These are phyloP conservation scores for Hylomyscus alleni DNA, from an alignment of 2,797 vertebrate genomes.

Conservation along the genomic window DNA sequence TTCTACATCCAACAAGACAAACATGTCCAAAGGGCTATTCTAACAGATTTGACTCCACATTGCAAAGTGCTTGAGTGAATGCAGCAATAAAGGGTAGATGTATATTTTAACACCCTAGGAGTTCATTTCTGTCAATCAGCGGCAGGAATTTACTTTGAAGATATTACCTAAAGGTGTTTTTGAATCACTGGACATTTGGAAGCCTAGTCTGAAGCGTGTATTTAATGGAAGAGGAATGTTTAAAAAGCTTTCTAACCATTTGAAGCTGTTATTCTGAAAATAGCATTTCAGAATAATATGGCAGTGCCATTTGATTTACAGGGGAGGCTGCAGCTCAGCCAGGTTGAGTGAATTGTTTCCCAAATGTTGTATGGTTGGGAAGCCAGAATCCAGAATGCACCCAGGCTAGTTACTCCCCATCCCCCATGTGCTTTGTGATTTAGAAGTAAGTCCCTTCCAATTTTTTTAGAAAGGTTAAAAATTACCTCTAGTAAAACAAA, in stretches of 20 bases:
- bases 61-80: slow-evolving; percentile 64
- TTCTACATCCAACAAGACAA: slow-evolving; percentile 75
- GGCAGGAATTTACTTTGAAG: slow-evolving; percentile 73
- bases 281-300: slow-evolving; percentile 61
- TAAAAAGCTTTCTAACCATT: slow-evolving; percentile 81
- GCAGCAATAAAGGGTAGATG: slow-evolving; percentile 73
- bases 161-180: slow-evolving; percentile 83
- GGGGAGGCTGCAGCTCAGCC: background rate
- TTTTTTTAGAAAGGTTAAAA: background rate
- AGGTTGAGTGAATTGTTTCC: background rate
- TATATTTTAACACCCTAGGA: slow-evolving; percentile 77
- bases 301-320: slow-evolving; percentile 33
- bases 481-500: background rate
- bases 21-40: slow-evolving; percentile 73
- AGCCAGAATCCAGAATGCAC: background rate
- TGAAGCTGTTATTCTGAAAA: slow-evolving; percentile 78
- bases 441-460: background rate
- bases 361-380: background rate
- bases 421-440: background rate
- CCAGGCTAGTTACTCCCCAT: background rate
- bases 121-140: slow-evolving; percentile 81
- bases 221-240: slow-evolving; percentile 76
- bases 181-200: slow-evolving; percentile 82
- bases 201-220: slow-evolving; percentile 70
- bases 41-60: slow-evolving; percentile 65